A percentile compares a stretch with the other conserved stretches of the same genome.
Conservation (phyloP, 2,797 vertebrate genomes). For the Leucoraja ocellata region DNA sequence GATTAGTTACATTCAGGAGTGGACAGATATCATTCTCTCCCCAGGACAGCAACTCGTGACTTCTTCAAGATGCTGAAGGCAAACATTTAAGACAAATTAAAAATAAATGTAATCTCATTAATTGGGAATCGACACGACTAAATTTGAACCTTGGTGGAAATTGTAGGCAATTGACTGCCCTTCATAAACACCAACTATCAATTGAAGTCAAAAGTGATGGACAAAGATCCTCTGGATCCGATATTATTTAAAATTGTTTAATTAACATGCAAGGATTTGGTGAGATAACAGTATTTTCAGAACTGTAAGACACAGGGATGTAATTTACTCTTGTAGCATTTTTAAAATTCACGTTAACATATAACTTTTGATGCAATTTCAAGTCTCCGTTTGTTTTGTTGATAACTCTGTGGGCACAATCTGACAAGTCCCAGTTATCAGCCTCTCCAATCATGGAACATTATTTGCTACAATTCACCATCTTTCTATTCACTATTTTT, state of each 20-base stretch:
- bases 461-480: too few species aligned
- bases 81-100: not conserved
- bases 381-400: not conserved
- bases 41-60: not conserved
- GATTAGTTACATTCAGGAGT: not conserved
- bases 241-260: not conserved
- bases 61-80: not conserved
- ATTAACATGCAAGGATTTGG: not conserved
- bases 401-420: not conserved
- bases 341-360: not conserved
- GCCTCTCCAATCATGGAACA: not conserved
- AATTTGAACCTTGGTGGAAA: not conserved
- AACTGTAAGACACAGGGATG: not conserved
- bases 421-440: not conserved
- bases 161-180: not conserved
- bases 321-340: not conserved
- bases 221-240: not conserved
- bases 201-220: not conserved
- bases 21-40: not conserved
- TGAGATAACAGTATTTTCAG: not conserved
- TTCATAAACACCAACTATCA: not conserved
- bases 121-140: not conserved
- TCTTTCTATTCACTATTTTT: not conserved
- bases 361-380: not conserved
- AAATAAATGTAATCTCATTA: not conserved